A percentile compares a stretch with the other conserved stretches of the same genome.
Conservation (phyloP, 2,888 invertebrate genomes). For the Pyrochroa serraticornis region DNA sequence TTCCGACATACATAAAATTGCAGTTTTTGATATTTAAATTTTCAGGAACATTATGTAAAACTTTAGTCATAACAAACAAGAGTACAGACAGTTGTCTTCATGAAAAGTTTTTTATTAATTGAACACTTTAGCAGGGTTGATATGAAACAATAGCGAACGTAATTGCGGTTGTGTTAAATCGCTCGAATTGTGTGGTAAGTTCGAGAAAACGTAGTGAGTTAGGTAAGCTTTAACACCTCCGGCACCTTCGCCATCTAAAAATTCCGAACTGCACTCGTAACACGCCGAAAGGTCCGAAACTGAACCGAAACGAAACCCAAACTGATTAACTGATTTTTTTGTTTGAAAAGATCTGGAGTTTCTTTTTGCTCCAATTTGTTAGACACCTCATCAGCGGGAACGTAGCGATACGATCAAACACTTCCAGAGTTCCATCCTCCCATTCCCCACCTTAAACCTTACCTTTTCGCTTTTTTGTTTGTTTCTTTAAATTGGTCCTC, state of each 20-base stretch:
- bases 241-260: conserved; percentile 13
- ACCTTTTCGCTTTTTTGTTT: conserved; percentile 6
- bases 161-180: too few relatives aligned
- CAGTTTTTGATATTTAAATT: too few relatives aligned
- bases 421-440: conserved; percentile 12
- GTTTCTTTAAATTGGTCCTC: conserved; percentile 19
- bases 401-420: conserved; percentile 26
- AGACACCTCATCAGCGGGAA: conserved; percentile 31
- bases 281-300: conserved; percentile 13
- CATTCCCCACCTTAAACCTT: background rate
- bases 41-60: too few relatives aligned
- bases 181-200: too few relatives aligned
- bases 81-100: too few relatives aligned
- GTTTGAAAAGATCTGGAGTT: conserved; percentile 19
- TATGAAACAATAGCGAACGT: too few relatives aligned
- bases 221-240: background rate
- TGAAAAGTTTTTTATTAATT: too few relatives aligned
- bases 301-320: conserved; percentile 26
- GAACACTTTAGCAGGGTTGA: too few relatives aligned
- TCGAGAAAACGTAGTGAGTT: too few relatives aligned
- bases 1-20: too few relatives aligned
- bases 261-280: conserved; percentile 27
- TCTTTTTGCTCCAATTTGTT: conserved; percentile 31
- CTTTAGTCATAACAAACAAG: too few relatives aligned
- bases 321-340: conserved; percentile 38